These are phyloP conservation scores for Pinctada fucata DNA, from an alignment of 2,888 invertebrate genomes.

Conservation along the genomic window DNA sequence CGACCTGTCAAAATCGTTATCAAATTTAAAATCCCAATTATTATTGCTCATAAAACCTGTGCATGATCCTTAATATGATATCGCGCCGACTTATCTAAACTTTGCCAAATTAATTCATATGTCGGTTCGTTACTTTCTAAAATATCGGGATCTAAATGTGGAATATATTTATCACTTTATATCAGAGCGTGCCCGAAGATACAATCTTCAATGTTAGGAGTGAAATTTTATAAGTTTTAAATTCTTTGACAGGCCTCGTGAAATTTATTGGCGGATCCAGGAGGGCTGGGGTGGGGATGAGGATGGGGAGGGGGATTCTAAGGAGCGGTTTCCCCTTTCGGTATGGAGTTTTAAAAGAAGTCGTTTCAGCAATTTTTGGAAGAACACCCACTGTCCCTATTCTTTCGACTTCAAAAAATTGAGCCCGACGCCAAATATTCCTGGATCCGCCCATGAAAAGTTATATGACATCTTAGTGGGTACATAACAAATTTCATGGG, in stretches of 20 bases:
- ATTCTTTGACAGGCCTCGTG: slow-evolving; percentile 12
- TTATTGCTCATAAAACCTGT: slow-evolving; percentile 3
- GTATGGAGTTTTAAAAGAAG: no score
- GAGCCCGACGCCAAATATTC: no score
- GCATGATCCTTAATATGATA: slow-evolving; percentile 11
- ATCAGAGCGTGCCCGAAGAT: slow-evolving; percentile 12
- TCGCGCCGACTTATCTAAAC: slow-evolving; percentile 7
- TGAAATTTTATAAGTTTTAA: slow-evolving; percentile 15
- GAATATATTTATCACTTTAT: slow-evolving; percentile 4
- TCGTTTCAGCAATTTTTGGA: no score
- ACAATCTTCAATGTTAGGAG: slow-evolving; percentile 8
- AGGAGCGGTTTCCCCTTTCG: no score
- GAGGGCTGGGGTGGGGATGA: no score
- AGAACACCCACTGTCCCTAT: no score
- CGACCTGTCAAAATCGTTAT: no score
- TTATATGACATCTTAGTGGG: slow-evolving; percentile 6
- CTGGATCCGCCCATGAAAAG: no score
- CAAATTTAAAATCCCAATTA: neutral
- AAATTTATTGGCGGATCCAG: no score
- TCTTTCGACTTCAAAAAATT: no score
- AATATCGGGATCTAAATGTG: neutral
- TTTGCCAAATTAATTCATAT: slow-evolving; percentile 19
- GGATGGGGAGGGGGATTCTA: no score
- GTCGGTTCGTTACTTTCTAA: slow-evolving; percentile 11
- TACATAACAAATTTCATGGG: slow-evolving; percentile 1